These are phyloP conservation scores for Esox lucius DNA, from an alignment of 2,797 vertebrate species.

Conservation along the genomic window DNA sequence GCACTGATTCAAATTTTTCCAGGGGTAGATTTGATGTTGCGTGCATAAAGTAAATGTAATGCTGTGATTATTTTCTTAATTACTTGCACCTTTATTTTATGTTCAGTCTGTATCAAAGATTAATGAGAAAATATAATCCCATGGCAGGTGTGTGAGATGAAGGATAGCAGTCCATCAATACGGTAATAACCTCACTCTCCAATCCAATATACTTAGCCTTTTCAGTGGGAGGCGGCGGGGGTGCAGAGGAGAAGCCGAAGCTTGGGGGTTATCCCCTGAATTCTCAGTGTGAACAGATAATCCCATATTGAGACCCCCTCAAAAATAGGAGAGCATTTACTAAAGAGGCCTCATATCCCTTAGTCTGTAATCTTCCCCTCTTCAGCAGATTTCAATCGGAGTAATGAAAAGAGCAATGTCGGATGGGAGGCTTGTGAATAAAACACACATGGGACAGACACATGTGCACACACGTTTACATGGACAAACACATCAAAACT, in stretches of 20 bases:
- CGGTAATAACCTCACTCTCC: not conserved
- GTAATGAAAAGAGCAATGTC: slow-evolving; percentile 53
- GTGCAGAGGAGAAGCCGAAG: not conserved
- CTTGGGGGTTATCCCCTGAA: slow-evolving; percentile 1
- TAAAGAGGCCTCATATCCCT: slow-evolving; percentile 59
- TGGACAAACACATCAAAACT: not conserved
- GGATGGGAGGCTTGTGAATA: not conserved
- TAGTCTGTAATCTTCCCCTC: slow-evolving; percentile 61
- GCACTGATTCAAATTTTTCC: too few relatives aligned
- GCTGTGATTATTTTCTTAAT: too few relatives aligned
- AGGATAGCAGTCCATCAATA: not conserved
- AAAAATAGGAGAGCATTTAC: slow-evolving; percentile 63
- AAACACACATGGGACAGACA: not conserved
- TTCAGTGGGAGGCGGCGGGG: not conserved
- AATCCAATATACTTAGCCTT: not conserved
- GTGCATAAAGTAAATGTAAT: too few relatives aligned
- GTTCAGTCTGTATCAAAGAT: not conserved
- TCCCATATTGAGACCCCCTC: slow-evolving; percentile 16
- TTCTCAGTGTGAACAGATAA: slow-evolving; percentile 1
- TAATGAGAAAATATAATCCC: not conserved
- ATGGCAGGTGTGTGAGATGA: slow-evolving; percentile 10
- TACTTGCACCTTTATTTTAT: too few relatives aligned
- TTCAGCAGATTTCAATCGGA: slow-evolving; percentile 66
- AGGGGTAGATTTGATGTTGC: too few relatives aligned
- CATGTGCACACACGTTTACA: slow-evolving; percentile 15